Evolutionary conservation across 2,113 vertebrate genomes (phyloP), one percentile per base, ranked within the genome.

Genomic region (Chloroceryle aenea): DNA sequence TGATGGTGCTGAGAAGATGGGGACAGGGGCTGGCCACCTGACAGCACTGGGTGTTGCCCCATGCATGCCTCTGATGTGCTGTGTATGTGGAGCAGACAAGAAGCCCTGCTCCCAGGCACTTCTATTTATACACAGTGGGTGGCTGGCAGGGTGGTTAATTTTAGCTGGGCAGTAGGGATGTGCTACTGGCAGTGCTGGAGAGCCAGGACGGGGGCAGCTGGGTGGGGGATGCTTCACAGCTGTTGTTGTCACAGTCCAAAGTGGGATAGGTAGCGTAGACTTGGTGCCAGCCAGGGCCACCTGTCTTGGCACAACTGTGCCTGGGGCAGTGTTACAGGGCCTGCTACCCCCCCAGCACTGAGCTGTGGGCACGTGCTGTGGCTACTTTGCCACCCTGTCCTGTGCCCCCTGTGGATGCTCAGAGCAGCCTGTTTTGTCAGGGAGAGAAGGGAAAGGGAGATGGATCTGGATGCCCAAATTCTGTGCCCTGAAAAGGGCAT

Each of bases 391-490:
- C 50, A 13, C 22, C 8, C 42, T 75, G 58, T 71, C 18, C 63
- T 14, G 13, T 56, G 74, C 74, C 47, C 62, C 42, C 30, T 34
- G 7, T 50, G 76, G 34, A n/a, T 79, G 38, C 18, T 72, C 75
- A 87, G 42, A 85, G 63, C 36, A 11, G 2, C 18, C 34, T 16
- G 25, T 40, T 38, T 36, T 12, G 4, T 10, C 7, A 22, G 7
- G 56, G 14, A 56, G 40, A 47, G n/a, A 59, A 89, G 18, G 27
- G 25, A 73, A 26, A 3, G 2, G 20, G 29, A 16, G 23, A 30
- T 0, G 0, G 36, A 48, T 29, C 2, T 1, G 1, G 13, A 7
- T 2, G 3, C 20, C 25, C 75, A 62, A 20, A 36, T 85, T 87
- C 52, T 85, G 47, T 3, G 4, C 10, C 36, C 45, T 43, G 45